phyloP scores from a whole-genome alignment of 2,797 vertebrate genomes.

The Hozukius guyotensis region DNA sequence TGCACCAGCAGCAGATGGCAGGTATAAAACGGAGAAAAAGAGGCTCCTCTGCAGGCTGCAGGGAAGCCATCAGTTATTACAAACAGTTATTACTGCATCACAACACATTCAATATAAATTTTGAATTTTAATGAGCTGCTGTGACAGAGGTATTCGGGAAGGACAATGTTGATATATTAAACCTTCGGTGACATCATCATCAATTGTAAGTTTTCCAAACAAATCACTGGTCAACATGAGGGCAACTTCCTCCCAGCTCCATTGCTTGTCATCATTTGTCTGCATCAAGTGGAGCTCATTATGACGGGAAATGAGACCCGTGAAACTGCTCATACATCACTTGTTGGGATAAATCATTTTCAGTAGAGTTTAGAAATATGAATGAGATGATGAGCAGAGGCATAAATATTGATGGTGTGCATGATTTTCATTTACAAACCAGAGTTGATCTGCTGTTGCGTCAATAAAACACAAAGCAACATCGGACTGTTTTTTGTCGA shows the following conservation, averaged over 20 bases:
- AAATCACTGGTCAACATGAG: slow-evolving; percentile 15
- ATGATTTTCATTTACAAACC: background rate
- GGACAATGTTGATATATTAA: background rate
- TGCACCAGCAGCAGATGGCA: background rate
- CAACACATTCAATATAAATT: background rate
- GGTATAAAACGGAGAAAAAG: background rate
- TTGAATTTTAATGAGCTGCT: slow-evolving; percentile 25
- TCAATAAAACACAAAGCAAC: background rate
- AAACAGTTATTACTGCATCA: slow-evolving; percentile 9
- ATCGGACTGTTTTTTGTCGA: background rate
- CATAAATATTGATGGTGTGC: background rate
- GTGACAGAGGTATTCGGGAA: slow-evolving; percentile 4
- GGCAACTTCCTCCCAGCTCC: background rate
- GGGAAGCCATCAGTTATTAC: background rate
- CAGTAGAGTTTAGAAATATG: background rate
- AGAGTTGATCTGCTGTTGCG: background rate
- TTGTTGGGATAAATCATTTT: background rate
- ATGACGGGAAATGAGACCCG: background rate
- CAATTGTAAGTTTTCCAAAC: background rate
- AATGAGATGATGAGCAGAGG: background rate
- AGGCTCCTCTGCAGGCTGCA: background rate
- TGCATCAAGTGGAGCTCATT: slow-evolving; percentile 20
- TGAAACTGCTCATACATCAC: background rate
- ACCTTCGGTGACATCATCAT: background rate
- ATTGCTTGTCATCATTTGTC: slow-evolving; percentile 9